Base-by-base conservation (phyloP, 2,113 vertebrate genomes). In the Perca flavescens region DNA sequence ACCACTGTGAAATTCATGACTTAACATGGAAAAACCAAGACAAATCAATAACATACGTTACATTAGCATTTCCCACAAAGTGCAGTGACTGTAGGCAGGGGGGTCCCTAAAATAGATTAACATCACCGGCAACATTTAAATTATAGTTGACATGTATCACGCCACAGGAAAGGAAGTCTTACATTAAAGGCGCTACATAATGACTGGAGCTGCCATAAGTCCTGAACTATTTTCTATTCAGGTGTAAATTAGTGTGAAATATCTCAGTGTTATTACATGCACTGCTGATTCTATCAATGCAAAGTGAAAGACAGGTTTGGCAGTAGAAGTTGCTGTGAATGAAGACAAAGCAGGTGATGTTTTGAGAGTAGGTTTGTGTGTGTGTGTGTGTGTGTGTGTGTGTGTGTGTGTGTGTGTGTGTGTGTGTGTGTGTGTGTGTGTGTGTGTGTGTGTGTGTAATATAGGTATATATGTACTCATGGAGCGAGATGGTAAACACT, bases 211-310 rank as follows among this genome's bases (percentile, higher is more conserved):
- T 58, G 47, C 52, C 17, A 31, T 49, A 19, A 19, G 19, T 15
- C 16, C 31, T 43, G 61, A 74, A 81, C 83, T 82, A 75, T 57
- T 71, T 40, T 65, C 47, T 21, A 17, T 64, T 66, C 77, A 87
- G 72, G 87, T 80, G 81, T 61, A 83, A 93, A 93, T 90, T 77
- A 85, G 61, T 77, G 68, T 83, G 82, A 90, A 77, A 77, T 22
- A 62, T 75, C 13, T 54, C 40, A 8, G 49, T 7, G 43, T 63
- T 74, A 61, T 47, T 43, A 34, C 52, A 74, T 60, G 77, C 34
- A 28, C 49, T 0, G 47, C 73, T 75, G 66, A 77, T 61, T 75
- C 19, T 31, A 84, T 79, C 36, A 77, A 88, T 69, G 57, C 11
- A 69, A 60, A 70, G 66, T 70, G 80, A 66, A 66, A 85, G 71